Conservation (phyloP, 1,140 invertebrate species). For the Adoxophyes honmai region DNA sequence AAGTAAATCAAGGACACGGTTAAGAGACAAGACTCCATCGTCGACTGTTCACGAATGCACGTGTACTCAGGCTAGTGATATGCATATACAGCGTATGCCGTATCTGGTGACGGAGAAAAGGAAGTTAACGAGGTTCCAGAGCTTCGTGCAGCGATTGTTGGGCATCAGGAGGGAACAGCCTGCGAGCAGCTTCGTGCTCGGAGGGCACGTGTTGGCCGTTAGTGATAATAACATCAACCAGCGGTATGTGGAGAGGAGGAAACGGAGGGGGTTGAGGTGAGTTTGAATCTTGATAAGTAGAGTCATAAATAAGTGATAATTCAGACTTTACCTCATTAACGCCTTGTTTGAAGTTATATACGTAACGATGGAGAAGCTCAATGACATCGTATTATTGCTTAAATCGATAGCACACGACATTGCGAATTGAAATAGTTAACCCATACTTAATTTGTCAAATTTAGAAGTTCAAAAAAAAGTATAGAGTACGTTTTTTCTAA, state of each 20-base stretch:
- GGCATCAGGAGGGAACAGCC: conserved; percentile 40
- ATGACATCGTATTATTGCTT: too few relatives aligned
- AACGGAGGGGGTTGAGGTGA: conserved; percentile 27
- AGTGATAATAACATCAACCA: conserved; percentile 56
- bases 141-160: conserved; percentile 52
- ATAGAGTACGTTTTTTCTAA: too few relatives aligned
- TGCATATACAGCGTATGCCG: conserved; percentile 22
- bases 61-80: conserved; percentile 20
- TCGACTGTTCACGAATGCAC: conserved; percentile 33
- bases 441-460: too few relatives aligned
- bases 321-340: too few relatives aligned
- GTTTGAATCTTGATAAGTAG: too few relatives aligned
- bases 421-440: too few relatives aligned
- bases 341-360: too few relatives aligned
- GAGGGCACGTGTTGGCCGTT: conserved; percentile 38
- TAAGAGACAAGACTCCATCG: conserved; percentile 32
- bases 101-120: conserved; percentile 36
- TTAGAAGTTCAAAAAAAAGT: too few relatives aligned
- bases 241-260: conserved; percentile 17
- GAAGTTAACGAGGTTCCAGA: conserved; percentile 49
- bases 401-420: too few relatives aligned
- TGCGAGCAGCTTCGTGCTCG: conserved; percentile 23
- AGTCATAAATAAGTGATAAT: too few relatives aligned
- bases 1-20: background rate
- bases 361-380: too few relatives aligned